Conservation (phyloP, 2,888 invertebrate species). For the Neoscelio sp. region DNA sequence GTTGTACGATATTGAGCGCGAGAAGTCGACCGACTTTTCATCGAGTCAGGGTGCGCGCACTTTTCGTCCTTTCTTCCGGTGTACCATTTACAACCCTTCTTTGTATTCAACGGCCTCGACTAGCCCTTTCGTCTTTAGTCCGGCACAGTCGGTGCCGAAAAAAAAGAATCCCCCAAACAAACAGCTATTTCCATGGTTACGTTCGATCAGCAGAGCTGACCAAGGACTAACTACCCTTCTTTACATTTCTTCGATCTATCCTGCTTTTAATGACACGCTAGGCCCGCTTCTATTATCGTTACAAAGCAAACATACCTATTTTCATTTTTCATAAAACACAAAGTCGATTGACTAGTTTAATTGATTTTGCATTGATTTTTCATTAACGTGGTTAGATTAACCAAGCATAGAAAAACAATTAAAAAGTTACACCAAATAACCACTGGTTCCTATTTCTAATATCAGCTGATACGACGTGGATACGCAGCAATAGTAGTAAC, state of each 20-base stretch:
- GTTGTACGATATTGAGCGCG: slow-evolving; percentile 44
- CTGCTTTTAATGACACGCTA: slow-evolving; percentile 59
- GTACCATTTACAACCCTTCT: slow-evolving; percentile 68
- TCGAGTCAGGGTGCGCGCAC: slow-evolving; percentile 40
- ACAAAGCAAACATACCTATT: slow-evolving; percentile 46
- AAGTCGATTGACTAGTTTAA: too few relatives aligned
- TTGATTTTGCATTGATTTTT: background rate
- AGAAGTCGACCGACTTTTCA: slow-evolving; percentile 64
- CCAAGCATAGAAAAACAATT: too few relatives aligned
- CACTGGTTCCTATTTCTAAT: too few relatives aligned
- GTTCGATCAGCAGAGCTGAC: slow-evolving; percentile 66
- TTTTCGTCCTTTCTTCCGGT: slow-evolving; percentile 65
- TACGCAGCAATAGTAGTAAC: too few relatives aligned
- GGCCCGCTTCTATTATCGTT: slow-evolving; percentile 43
- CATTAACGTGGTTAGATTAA: too few relatives aligned
- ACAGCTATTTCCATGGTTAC: slow-evolving; percentile 68
- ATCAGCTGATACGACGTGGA: too few relatives aligned
- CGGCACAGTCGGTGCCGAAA: slow-evolving; percentile 32
- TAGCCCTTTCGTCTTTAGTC: slow-evolving; percentile 67
- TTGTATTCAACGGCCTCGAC: slow-evolving; percentile 62
- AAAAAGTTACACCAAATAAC: too few relatives aligned
- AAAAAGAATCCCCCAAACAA: slow-evolving; percentile 59
- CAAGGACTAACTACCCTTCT: slow-evolving; percentile 68
- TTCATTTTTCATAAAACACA: too few relatives aligned
- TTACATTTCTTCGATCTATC: slow-evolving; percentile 65